Base-by-base conservation (phyloP, 2,113 vertebrate genomes). In the Catharus bicknelli region DNA sequence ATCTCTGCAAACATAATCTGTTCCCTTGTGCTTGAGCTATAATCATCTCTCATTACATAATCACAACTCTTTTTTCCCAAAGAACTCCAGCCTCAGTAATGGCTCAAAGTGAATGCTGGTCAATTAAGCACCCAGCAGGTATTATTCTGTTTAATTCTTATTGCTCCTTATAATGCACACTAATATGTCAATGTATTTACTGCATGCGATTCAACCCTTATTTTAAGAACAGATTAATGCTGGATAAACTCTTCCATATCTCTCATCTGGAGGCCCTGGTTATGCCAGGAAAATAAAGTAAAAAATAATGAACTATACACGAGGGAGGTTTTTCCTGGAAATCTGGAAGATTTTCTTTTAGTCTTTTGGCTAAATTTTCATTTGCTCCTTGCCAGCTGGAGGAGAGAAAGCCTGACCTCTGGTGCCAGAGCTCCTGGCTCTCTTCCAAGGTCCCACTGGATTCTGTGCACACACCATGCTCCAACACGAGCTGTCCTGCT, bases 401-500 rank as follows among this genome's bases (percentile, higher is more conserved):
- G 20, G 47, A 63, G 13, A 81, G 14, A 47, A 72, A 43, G 20
- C 14, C 27, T 40, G 16, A 73, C 48, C 26, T 58, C 27, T 57
- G 32, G 38, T n/a, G 32, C 21, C 34, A 72, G 59, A 63, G n/a
- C 53, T 82, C 11, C 38, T 22, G 18, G 25, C 27, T 23, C 55
- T 7, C 26, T 45, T 23, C 22, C 22, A 51, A 5, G 16, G 32
- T 40, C 7, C 29, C 62, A 13, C 0, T 34, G 66, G 36, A 50
- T 42, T 18, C 30, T 18, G 1, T 19, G 29, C 29, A n/a, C 12
- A 23, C 27, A 19, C 4, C 2, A 2, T 16, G 32, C 7, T 53
- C 58, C 66, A 48, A 11, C 10, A 16, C 0, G 0, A 22, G 7
- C 29, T 0, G 2, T 13, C 47, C 13, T 20, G 21, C 42, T 75